Conservation (phyloP, 2,113 vertebrate species). For the Brachypteracias leptosomus region DNA sequence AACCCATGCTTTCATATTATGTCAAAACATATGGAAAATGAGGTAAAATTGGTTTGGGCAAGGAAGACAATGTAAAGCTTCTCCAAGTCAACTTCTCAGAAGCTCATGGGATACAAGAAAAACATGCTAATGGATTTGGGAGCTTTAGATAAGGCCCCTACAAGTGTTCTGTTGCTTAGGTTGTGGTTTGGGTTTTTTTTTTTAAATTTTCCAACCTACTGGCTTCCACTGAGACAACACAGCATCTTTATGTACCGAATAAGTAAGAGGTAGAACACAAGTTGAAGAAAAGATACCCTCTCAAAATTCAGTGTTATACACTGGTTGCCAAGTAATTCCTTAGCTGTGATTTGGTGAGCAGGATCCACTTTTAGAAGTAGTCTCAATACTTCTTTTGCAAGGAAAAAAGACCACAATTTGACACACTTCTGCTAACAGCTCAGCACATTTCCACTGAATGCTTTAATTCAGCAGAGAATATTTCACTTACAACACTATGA, state of each 20-base stretch:
- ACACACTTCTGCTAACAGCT: conserved; percentile 3
- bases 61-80: not conserved
- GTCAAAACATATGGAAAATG: not conserved
- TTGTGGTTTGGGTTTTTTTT: not conserved
- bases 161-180: not conserved
- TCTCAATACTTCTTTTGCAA: conserved; percentile 78
- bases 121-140: not conserved
- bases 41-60: not conserved
- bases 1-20: not conserved
- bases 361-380: conserved; percentile 80
- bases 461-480: not conserved
- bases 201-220: not conserved
- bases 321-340: conserved; percentile 78
- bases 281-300: not conserved
- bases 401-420: not conserved
- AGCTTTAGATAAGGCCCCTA: not conserved
- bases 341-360: conserved; percentile 80
- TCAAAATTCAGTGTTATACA: conserved; percentile 78
- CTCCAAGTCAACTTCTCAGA: not conserved
- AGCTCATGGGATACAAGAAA: not conserved
- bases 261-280: not conserved
- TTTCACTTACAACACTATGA: not conserved
- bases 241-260: not conserved
- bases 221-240: not conserved
- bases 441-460: not conserved